These are phyloP conservation scores for Hemibagrus wyckioides DNA, from an alignment of 2,113 vertebrate genomes.

Conservation along the genomic window DNA sequence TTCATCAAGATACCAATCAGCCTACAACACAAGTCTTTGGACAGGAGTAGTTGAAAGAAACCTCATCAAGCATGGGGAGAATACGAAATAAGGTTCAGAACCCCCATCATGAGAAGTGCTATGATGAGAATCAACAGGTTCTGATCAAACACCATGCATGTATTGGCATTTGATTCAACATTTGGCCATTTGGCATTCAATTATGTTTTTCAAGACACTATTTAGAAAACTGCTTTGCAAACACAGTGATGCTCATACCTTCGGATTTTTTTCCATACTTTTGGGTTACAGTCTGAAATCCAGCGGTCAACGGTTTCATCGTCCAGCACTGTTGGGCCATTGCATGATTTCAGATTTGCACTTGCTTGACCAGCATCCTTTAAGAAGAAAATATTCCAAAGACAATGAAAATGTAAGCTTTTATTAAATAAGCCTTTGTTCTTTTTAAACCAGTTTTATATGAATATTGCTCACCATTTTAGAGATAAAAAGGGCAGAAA, in stretches of 20 bases:
- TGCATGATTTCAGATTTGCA: background rate
- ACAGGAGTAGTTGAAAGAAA: too few species aligned
- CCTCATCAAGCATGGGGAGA: too few species aligned
- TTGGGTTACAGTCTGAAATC: constrained; percentile 47
- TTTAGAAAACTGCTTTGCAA: background rate
- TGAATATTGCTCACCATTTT: constrained; percentile 48
- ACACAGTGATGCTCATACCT: constrained; percentile 39
- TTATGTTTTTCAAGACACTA: background rate
- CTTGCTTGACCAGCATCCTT: background rate
- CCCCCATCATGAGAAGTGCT: too few species aligned
- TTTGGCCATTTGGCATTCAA: background rate
- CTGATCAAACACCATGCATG: too few species aligned
- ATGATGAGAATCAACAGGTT: too few species aligned
- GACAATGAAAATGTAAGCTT: background rate
- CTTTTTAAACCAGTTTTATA: background rate
- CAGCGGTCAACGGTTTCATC: constrained; percentile 54
- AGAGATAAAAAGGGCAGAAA: constrained; percentile 55
- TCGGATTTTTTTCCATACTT: constrained; percentile 46
- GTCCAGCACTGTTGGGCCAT: constrained; percentile 27
- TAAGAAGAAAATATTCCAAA: background rate
- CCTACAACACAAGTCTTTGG: too few species aligned
- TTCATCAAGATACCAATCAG: too few species aligned
- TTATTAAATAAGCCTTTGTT: background rate
- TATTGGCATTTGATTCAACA: too few species aligned
- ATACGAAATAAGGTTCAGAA: too few species aligned